These are phyloP conservation scores for Arnoldichthys spilopterus DNA, from an alignment of 2,797 vertebrate species.

Conservation along the genomic window DNA sequence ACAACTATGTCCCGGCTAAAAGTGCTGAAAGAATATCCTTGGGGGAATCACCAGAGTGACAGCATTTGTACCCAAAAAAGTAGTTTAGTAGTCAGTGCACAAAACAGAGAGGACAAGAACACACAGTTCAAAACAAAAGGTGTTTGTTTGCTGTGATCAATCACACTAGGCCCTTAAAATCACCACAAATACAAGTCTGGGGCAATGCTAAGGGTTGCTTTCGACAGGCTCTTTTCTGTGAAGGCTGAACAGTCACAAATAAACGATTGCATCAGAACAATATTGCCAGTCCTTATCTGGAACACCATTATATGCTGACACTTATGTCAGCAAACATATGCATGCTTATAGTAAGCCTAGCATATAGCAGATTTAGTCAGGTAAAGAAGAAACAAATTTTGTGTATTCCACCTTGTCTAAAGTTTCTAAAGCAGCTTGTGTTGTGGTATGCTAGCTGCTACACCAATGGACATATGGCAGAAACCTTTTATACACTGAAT, in stretches of 20 bases:
- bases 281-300: neutral
- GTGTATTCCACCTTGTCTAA: no score
- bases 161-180: neutral
- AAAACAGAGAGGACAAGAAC: neutral
- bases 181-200: neutral
- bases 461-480: no score
- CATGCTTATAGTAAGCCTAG: neutral
- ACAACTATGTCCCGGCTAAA: no score
- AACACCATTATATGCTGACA: neutral
- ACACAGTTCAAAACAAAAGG: neutral
- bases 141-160: neutral
- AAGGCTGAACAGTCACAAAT: neutral
- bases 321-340: neutral
- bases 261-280: neutral
- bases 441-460: no score
- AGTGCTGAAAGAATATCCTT: no score
- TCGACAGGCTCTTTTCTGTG: neutral
- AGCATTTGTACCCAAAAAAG: no score
- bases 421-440: no score
- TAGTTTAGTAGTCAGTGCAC: neutral
- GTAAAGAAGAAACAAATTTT: no score
- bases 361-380: no score
- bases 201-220: neutral
- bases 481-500: neutral
- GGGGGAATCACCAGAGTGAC: no score